Percentiles rank a stretch among this genome's conserved stretches.
Evolutionary conservation across 2,797 vertebrate genomes (phyloP).

Genomic region (Siniperca scherzeri): DNA sequence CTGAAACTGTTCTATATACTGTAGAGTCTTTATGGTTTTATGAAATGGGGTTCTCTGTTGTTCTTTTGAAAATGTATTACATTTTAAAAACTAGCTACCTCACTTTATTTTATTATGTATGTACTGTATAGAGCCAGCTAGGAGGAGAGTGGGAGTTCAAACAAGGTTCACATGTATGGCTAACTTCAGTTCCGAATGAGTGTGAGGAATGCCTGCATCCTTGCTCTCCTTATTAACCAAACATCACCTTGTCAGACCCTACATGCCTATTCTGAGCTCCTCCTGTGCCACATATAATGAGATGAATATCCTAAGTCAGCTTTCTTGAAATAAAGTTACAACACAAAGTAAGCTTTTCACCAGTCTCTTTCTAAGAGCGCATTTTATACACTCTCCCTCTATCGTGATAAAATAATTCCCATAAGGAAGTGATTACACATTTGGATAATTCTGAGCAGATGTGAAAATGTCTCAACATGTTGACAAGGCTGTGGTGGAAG

Average conservation of each 20-base stretch:
- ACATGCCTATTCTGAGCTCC: constrained; percentile 54
- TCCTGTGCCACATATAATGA: constrained; percentile 62
- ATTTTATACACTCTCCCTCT: constrained; percentile 70
- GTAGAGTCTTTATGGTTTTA: constrained; percentile 5
- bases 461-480: constrained; percentile 83
- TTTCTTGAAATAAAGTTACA: constrained; percentile 76
- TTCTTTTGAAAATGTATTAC: constrained; percentile 32
- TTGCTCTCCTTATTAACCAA: constrained; percentile 67
- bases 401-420: constrained; percentile 82
- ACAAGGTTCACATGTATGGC: constrained; percentile 56
- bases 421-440: constrained; percentile 85
- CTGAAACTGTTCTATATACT: constrained; percentile 13
- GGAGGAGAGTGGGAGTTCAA: constrained; percentile 56
- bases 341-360: constrained; percentile 73
- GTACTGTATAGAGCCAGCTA: constrained; percentile 5
- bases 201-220: constrained; percentile 64
- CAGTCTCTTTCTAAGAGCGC: constrained; percentile 66
- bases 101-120: constrained; percentile 31
- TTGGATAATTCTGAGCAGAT: constrained; percentile 85
- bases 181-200: constrained; percentile 73
- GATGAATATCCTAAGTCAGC: constrained; percentile 74
- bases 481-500: constrained; percentile 77
- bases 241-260: constrained; percentile 67
- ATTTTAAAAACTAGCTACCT: constrained; percentile 32
- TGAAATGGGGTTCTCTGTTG: constrained; percentile 25